Conservation (phyloP, 2,113 vertebrate species). For the Arizona elegans region DNA sequence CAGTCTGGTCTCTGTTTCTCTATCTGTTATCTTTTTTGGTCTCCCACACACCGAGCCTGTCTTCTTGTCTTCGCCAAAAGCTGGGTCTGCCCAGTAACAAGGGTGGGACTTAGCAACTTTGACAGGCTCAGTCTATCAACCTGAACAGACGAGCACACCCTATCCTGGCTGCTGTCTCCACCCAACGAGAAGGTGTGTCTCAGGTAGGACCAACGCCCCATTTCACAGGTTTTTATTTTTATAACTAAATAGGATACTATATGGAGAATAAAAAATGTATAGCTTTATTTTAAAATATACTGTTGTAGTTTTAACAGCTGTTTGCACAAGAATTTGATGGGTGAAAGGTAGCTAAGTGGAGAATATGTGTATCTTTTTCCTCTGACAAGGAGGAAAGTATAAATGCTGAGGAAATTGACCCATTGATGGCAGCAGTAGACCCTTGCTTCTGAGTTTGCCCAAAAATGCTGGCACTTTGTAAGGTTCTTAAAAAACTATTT, state of each 20-base stretch:
- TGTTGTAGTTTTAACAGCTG: not conserved
- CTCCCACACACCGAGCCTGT: no score
- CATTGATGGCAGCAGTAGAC: not conserved
- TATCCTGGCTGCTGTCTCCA: no score
- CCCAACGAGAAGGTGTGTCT: no score
- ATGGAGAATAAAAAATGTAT: not conserved
- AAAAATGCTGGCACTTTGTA: not conserved
- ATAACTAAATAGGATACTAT: not conserved
- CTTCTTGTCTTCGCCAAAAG: no score
- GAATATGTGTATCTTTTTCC: not conserved
- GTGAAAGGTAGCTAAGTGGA: not conserved
- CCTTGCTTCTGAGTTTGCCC: not conserved
- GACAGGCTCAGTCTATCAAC: no score
- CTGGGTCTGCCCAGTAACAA: no score
- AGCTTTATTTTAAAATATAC: not conserved
- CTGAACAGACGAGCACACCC: no score
- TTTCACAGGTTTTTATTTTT: not conserved
- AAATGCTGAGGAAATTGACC: no score
- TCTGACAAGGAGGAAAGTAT: not conserved
- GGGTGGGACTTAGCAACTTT: no score
- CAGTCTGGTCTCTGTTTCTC: no score
- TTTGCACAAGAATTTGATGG: not conserved
- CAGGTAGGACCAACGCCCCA: not conserved
- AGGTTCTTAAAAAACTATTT: not conserved
- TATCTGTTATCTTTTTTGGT: no score